Percentiles rank a stretch among this genome's conserved stretches.
These are phyloP conservation scores for Acrossocheilus fasciatus DNA, from an alignment of 2,797 vertebrate genomes.

Conservation along the genomic window DNA sequence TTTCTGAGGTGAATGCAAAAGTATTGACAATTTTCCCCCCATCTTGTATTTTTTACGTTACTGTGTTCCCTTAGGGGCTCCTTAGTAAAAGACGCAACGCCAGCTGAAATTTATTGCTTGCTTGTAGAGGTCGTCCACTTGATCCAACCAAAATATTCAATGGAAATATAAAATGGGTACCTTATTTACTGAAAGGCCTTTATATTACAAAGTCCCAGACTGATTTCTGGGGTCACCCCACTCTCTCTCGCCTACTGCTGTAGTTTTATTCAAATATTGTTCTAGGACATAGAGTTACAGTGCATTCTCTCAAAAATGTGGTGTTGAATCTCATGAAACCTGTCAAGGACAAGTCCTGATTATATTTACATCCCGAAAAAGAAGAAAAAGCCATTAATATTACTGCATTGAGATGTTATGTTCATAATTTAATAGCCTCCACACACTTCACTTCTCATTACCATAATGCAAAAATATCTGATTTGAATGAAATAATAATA, in stretches of 20 bases:
- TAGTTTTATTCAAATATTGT: slow-evolving; percentile 67
- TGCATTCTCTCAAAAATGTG: no score
- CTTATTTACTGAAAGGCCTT: slow-evolving; percentile 17
- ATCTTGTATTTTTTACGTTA: background rate
- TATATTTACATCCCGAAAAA: background rate
- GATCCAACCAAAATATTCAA: background rate
- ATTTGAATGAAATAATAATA: no score
- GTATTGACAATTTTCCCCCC: background rate
- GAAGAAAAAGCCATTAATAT: background rate
- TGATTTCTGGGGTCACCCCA: slow-evolving; percentile 21
- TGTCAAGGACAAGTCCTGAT: background rate
- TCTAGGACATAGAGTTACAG: slow-evolving; percentile 53
- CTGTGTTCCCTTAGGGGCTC: background rate
- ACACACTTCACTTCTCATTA: background rate
- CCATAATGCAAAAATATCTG: no score
- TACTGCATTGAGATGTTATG: background rate
- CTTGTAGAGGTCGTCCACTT: background rate
- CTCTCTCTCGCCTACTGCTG: slow-evolving; percentile 50
- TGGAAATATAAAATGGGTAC: background rate
- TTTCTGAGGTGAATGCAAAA: background rate
- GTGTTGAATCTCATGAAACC: background rate
- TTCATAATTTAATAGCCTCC: background rate
- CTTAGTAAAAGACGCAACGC: background rate
- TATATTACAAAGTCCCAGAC: background rate
- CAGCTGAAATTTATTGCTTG: background rate